These are phyloP conservation scores for Enchytraeus crypticus DNA, from an alignment of 2,888 invertebrate species.

Conservation along the genomic window DNA sequence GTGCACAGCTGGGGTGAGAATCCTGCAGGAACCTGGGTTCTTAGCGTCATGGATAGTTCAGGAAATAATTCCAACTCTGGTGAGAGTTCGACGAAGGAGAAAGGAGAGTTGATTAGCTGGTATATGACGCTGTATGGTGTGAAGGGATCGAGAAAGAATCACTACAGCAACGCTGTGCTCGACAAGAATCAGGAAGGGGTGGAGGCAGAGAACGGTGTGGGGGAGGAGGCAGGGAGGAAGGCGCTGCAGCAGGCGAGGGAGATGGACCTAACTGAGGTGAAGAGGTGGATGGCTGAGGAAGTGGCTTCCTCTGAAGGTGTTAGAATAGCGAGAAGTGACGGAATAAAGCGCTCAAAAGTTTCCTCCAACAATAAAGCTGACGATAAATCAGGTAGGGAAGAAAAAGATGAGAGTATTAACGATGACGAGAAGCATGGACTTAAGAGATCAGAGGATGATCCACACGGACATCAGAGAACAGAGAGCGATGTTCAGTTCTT, in stretches of 20 bases:
- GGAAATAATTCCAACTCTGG: neutral
- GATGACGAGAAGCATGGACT: neutral
- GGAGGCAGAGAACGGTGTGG: neutral
- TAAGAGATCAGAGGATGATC: too few species aligned
- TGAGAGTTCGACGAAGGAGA: neutral
- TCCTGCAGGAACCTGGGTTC: slow-evolving; percentile 38
- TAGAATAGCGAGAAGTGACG: neutral
- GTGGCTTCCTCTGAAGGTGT: slow-evolving; percentile 6
- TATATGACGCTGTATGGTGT: slow-evolving; percentile 18
- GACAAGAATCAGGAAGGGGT: neutral
- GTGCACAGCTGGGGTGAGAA: slow-evolving; percentile 44
- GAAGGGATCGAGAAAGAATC: slow-evolving; percentile 5
- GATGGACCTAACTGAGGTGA: neutral
- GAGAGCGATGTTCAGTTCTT: neutral
- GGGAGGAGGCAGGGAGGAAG: neutral
- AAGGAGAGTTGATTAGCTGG: slow-evolving; percentile 12
- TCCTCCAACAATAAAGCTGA: neutral
- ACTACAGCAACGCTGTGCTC: neutral
- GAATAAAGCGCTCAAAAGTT: neutral
- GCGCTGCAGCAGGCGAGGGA: neutral
- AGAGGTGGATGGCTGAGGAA: slow-evolving; percentile 9
- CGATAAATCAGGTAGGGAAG: neutral
- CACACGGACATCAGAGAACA: too few species aligned
- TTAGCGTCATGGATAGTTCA: slow-evolving; percentile 29
- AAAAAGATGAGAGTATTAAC: neutral